These are phyloP conservation scores for Carapus acus DNA, from an alignment of 2,797 vertebrate species.

Conservation along the genomic window DNA sequence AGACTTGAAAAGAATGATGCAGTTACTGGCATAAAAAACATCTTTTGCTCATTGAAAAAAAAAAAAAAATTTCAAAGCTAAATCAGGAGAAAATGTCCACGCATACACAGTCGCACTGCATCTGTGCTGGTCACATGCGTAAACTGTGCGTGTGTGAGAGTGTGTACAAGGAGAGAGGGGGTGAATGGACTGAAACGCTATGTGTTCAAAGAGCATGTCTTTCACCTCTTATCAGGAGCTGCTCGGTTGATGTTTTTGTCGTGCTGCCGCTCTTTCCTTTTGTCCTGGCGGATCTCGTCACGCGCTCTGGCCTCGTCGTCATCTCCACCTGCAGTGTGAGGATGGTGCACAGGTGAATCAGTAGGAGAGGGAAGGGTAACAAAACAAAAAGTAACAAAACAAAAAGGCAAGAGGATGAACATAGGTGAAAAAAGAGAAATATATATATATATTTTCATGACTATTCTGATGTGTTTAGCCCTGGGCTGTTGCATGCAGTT, in stretches of 20 bases:
- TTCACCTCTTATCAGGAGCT: constrained; percentile 93
- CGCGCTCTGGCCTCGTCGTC: constrained; percentile 89
- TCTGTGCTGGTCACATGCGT: constrained; percentile 37
- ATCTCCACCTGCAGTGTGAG: constrained; percentile 71
- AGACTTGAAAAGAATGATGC: no score
- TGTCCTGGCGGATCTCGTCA: constrained; percentile 91
- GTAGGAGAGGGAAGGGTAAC: constrained; percentile 1
- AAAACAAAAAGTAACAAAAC: constrained; percentile 1
- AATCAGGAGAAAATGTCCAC: no score
- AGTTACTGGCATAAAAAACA: no score
- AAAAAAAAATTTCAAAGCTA: no score
- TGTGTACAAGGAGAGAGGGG: not conserved
- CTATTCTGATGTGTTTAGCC: no score
- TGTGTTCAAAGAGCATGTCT: constrained; percentile 49
- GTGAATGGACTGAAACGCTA: constrained; percentile 26
- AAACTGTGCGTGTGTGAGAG: constrained; percentile 8
- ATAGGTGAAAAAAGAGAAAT: constrained; percentile 14
- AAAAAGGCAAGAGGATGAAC: not conserved
- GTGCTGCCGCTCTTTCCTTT: constrained; percentile 92
- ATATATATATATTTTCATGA: no score
- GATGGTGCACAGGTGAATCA: constrained; percentile 1
- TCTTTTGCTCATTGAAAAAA: no score
- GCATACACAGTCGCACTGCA: constrained; percentile 37
- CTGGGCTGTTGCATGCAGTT: no score
- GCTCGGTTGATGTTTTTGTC: constrained; percentile 94